Conservation (phyloP, 2,113 vertebrate genomes). For the Puffinus mauretanicus region DNA sequence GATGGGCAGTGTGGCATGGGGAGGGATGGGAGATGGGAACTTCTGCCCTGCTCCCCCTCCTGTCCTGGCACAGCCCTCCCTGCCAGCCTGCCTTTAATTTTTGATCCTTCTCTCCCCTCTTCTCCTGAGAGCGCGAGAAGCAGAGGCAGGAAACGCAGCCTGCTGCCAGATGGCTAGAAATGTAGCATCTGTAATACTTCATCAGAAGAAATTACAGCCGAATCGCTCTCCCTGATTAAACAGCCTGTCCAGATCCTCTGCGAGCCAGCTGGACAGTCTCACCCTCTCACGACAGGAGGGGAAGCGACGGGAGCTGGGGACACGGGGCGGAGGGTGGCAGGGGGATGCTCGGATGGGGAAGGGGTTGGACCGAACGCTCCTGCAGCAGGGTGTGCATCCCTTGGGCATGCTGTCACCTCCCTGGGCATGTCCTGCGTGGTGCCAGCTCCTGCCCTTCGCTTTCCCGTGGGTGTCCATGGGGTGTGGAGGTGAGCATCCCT, state of each 20-base stretch:
- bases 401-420: neutral
- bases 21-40: neutral
- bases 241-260: conserved; percentile 29
- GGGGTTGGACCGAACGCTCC: neutral
- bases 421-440: rapidly evolving
- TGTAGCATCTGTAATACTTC: conserved; percentile 62
- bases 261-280: conserved; percentile 60
- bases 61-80: neutral
- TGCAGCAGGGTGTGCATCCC: rapidly evolving
- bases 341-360: neutral
- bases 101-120: neutral
- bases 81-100: neutral
- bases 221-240: conserved; percentile 59
- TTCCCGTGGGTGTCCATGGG: rapidly evolving
- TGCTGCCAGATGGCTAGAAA: conserved; percentile 67
- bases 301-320: neutral
- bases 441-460: neutral
- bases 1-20: neutral
- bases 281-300: neutral
- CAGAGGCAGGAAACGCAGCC: conserved; percentile 51
- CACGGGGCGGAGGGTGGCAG: neutral
- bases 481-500: neutral
- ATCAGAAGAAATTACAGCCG: conserved; percentile 61
- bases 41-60: neutral
- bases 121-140: neutral